Percentiles rank a stretch among this genome's conserved stretches.
These are phyloP conservation scores for Xenentodon cancila DNA, from an alignment of 2,797 vertebrate genomes.

Conservation along the genomic window DNA sequence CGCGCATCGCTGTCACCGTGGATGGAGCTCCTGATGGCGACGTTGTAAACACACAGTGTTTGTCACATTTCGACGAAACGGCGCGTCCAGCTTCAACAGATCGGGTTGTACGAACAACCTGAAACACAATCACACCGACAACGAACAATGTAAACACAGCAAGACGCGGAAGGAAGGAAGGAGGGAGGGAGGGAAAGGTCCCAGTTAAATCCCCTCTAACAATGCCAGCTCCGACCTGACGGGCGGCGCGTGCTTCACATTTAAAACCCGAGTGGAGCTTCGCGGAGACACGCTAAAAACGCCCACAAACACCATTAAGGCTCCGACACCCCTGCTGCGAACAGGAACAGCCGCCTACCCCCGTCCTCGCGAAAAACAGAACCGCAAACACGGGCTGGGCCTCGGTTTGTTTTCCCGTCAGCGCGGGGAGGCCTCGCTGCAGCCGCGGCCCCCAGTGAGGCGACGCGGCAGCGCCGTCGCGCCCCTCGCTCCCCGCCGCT, in stretches of 20 bases:
- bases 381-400: conserved; percentile 50
- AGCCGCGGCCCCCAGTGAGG: conserved; percentile 82
- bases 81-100: background rate
- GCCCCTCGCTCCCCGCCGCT: conserved; percentile 24
- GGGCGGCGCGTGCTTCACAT: conserved; percentile 45
- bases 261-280: conserved; percentile 44
- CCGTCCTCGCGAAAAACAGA: background rate
- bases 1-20: conserved; percentile 55
- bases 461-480: conserved; percentile 60
- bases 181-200: conserved; percentile 61
- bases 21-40: conserved; percentile 56
- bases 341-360: background rate
- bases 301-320: background rate
- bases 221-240: conserved; percentile 70
- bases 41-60: conserved; percentile 12
- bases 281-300: conserved; percentile 3
- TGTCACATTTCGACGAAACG: conserved; percentile 19
- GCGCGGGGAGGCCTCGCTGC: conserved; percentile 76
- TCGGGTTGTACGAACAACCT: background rate
- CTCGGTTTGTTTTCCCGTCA: conserved; percentile 72
- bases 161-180: conserved; percentile 76
- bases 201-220: conserved; percentile 83
- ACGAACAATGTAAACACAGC: conserved; percentile 70
- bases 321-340: no score
- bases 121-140: background rate